A percentile compares a stretch with the other conserved stretches of the same genome.
phyloP scores from a whole-genome alignment of 92 coral and sea anemone genomes.

The Anthopleura xanthogrammica region DNA sequence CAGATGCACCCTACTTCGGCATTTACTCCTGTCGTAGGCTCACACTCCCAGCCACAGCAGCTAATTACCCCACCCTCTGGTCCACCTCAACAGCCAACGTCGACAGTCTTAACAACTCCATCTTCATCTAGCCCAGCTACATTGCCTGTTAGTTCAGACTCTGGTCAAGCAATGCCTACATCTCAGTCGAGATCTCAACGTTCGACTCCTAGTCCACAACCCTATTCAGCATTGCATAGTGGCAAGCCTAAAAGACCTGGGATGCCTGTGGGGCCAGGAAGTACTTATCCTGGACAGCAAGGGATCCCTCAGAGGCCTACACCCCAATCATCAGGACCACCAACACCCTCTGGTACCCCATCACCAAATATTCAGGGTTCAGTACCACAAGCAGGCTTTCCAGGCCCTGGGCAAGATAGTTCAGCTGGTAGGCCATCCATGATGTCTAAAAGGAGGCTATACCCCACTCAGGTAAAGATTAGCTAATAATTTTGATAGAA shows the following conservation, averaged over 20 bases:
- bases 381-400: background rate
- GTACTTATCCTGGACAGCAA: conserved; percentile 48
- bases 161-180: conserved; percentile 42
- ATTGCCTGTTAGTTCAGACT: conserved; percentile 18
- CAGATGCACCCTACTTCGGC: conserved; percentile 29
- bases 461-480: conserved; percentile 69
- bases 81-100: background rate
- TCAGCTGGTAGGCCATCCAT: conserved; percentile 31
- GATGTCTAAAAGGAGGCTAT: conserved; percentile 59
- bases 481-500: background rate
- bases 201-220: conserved; percentile 51
- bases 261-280: conserved; percentile 33
- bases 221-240: conserved; percentile 78
- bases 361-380: conserved; percentile 24
- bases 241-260: conserved; percentile 82
- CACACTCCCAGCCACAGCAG: conserved; percentile 1
- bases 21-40: conserved; percentile 19
- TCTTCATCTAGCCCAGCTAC: conserved; percentile 26
- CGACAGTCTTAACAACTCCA: background rate
- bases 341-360: conserved; percentile 58
- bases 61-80: background rate
- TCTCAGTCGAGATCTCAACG: conserved; percentile 47
- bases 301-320: conserved; percentile 32
- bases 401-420: conserved; percentile 15
- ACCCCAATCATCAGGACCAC: conserved; percentile 56